Conservation (phyloP, 92 coral and sea anemone genomes). For the Porites evermanni region DNA sequence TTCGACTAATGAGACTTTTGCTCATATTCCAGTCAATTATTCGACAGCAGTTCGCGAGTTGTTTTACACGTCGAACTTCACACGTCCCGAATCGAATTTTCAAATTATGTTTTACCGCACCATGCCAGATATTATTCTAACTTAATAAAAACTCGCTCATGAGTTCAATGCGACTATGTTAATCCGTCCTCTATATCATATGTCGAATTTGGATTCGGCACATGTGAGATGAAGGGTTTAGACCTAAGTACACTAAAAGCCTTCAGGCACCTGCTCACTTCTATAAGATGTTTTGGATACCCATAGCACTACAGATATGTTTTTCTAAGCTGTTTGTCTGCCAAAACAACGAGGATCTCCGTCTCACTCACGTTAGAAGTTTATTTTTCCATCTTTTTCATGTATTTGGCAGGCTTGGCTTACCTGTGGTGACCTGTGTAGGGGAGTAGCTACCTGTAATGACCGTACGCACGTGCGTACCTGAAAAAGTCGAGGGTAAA, state of each 20-base stretch:
- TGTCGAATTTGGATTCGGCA: constrained; percentile 1
- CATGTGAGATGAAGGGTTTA: background rate
- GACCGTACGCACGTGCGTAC: too few species aligned
- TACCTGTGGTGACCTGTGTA: too few species aligned
- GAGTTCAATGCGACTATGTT: constrained; percentile 4
- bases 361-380: too few species aligned
- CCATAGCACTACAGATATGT: too few species aligned
- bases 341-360: too few species aligned
- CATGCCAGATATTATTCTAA: background rate
- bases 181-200: background rate
- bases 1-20: background rate
- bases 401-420: too few species aligned
- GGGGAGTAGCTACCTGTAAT: too few species aligned
- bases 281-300: background rate
- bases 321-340: too few species aligned
- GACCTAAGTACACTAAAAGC: background rate
- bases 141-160: constrained; percentile 1
- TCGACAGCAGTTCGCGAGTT: constrained; percentile 3
- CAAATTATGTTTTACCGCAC: constrained; percentile 5
- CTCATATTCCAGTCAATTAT: background rate
- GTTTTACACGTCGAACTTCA: background rate
- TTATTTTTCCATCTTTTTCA: too few species aligned
- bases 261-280: background rate
- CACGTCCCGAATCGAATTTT: constrained; percentile 2
- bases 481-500: too few species aligned